Evolutionary conservation across 2,113 vertebrate species (phyloP).

Genomic region (Pleuronectes platessa): DNA sequence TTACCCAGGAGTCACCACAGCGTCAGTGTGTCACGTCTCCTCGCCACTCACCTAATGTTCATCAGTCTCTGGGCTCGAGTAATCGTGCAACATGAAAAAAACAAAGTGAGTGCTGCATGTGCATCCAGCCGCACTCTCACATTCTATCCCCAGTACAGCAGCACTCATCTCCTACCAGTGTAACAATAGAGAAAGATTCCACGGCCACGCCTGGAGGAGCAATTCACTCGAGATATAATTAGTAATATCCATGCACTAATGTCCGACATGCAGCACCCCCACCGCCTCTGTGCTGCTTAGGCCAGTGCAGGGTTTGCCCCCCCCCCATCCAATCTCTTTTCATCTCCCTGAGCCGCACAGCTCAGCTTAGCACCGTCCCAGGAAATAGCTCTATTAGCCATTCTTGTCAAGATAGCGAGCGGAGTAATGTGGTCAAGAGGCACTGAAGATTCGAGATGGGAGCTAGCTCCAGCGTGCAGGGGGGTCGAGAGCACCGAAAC

Average conservation of each 20-base stretch:
- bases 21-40: slow-evolving; percentile 36
- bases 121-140: slow-evolving; percentile 24
- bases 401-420: slow-evolving; percentile 44
- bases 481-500: slow-evolving; percentile 44
- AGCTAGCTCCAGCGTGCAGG: slow-evolving; percentile 19
- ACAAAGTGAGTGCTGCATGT: slow-evolving; percentile 20
- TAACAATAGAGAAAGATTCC: slow-evolving; percentile 45
- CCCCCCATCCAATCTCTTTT: slow-evolving; percentile 70
- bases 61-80: slow-evolving; percentile 34
- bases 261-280: slow-evolving; percentile 50
- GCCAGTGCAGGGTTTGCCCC: slow-evolving; percentile 39
- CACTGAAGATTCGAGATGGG: slow-evolving; percentile 56
- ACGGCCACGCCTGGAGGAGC: slow-evolving; percentile 42
- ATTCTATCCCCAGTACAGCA: slow-evolving; percentile 33
- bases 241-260: slow-evolving; percentile 61
- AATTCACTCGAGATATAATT: slow-evolving; percentile 78
- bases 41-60: slow-evolving; percentile 44
- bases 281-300: slow-evolving; percentile 27
- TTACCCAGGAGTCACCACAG: slow-evolving; percentile 43
- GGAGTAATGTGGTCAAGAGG: slow-evolving; percentile 71
- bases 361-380: slow-evolving; percentile 56
- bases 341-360: slow-evolving; percentile 62
- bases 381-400: slow-evolving; percentile 66
- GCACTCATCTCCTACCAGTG: slow-evolving; percentile 33
- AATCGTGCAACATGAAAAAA: slow-evolving; percentile 24